Conservation (phyloP, 2,888 invertebrate genomes). For the Chalcosyrphus nemorum region DNA sequence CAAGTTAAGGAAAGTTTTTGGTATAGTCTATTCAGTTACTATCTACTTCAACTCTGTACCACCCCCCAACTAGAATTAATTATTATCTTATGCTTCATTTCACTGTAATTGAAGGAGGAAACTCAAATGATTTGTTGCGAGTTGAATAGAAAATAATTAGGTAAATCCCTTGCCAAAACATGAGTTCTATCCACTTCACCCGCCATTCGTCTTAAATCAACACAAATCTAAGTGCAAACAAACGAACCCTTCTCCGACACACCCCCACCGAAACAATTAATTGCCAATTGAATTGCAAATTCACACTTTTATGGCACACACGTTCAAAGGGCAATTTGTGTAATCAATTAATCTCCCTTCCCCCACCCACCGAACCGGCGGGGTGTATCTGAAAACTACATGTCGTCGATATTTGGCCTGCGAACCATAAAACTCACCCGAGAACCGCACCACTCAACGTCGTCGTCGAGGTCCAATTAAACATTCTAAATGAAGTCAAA, state of each 20-base stretch:
- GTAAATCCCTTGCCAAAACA: background rate
- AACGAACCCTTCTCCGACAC: background rate
- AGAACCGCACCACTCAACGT: background rate
- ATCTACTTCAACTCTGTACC: no score
- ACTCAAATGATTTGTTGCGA: background rate
- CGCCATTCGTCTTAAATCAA: no score
- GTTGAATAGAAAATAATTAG: background rate
- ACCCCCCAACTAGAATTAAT: no score
- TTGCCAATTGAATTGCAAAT: conserved; percentile 51
- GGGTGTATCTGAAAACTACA: background rate
- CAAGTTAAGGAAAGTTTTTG: no score
- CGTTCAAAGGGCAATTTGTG: conserved; percentile 23
- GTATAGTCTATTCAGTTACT: no score
- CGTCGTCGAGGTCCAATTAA: conserved; percentile 31
- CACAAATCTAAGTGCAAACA: background rate
- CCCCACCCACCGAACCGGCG: background rate
- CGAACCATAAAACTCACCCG: conserved; percentile 11
- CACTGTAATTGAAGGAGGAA: no score
- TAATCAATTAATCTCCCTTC: conserved; percentile 40
- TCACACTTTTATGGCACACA: conserved; percentile 25
- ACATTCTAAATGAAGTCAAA: conserved; percentile 40
- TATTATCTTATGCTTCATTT: no score
- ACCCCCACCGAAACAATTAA: conserved; percentile 16
- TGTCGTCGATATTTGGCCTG: conserved; percentile 21
- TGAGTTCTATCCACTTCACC: background rate